phyloP scores from a whole-genome alignment of 2,797 vertebrate genomes.

The Molothrus aeneus region DNA sequence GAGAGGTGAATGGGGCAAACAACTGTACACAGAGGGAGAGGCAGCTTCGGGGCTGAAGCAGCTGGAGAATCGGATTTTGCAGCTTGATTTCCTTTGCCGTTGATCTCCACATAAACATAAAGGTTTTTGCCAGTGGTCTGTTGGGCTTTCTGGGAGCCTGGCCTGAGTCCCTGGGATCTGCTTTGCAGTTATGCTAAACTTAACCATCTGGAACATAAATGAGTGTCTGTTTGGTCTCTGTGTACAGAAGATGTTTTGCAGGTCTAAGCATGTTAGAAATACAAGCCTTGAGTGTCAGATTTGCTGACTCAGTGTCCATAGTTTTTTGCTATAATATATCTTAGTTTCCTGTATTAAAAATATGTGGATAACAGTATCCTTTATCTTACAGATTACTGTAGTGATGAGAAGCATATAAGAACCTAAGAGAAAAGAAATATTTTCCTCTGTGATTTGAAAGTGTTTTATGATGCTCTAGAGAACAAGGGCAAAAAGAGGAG shows the following conservation, averaged over 20 bases:
- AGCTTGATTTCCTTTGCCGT: not conserved
- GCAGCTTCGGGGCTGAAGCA: not conserved
- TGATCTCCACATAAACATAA: not conserved
- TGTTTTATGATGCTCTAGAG: not conserved
- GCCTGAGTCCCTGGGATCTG: not conserved
- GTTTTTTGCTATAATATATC: not conserved
- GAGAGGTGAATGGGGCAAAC: not conserved
- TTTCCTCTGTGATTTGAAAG: not conserved
- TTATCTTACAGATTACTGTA: not conserved
- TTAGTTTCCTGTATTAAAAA: not conserved
- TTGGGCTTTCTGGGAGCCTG: not conserved
- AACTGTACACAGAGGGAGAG: not conserved
- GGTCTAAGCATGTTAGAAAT: not conserved
- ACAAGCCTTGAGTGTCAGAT: not conserved
- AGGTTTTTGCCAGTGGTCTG: accelerated
- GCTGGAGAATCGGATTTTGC: not conserved
- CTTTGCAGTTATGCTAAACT: not conserved
- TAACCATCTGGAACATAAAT: not conserved
- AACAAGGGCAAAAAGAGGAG: not conserved
- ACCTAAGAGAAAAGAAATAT: not conserved
- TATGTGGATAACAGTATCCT: not conserved
- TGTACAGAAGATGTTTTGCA: not conserved
- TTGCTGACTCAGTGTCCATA: accelerated
- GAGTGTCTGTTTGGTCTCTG: not conserved
- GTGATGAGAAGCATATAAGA: not conserved